These are phyloP conservation scores for Orius insidiosus DNA, from an alignment of 1,140 invertebrate species.

Conservation along the genomic window DNA sequence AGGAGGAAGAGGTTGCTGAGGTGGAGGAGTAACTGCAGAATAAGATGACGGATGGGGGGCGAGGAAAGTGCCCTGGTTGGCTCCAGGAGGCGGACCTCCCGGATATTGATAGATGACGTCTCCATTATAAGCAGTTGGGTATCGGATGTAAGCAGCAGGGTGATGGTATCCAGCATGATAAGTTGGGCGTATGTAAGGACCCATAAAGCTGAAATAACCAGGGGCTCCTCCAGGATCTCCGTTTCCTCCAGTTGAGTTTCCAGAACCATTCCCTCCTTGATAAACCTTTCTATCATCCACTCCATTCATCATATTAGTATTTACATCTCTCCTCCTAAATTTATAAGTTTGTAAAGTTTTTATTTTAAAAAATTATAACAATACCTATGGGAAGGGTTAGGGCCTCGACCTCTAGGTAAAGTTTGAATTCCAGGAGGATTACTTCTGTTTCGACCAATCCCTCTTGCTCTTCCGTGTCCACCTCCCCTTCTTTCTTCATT, in stretches of 20 bases:
- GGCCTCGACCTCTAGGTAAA: constrained; percentile 19
- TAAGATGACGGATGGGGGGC: constrained; percentile 3
- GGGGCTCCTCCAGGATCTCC: not conserved
- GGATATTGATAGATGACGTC: not conserved
- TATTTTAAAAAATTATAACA: not conserved
- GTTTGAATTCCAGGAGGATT: constrained; percentile 20
- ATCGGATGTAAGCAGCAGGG: constrained; percentile 2
- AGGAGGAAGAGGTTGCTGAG: constrained; percentile 31
- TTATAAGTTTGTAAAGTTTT: not conserved
- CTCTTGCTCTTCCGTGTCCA: constrained; percentile 12
- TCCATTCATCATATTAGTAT: not conserved
- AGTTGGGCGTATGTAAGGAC: not conserved
- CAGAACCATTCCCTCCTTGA: constrained; percentile 9
- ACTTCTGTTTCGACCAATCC: constrained; percentile 14
- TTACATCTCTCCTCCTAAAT: constrained; percentile 4
- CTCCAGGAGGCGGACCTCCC: not conserved
- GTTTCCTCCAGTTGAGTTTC: constrained; percentile 3
- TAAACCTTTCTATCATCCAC: constrained; percentile 2
- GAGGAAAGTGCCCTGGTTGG: not conserved
- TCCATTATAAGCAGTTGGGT: constrained; percentile 15
- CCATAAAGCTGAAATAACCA: constrained; percentile 7
- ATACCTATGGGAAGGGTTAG: constrained; percentile 16
- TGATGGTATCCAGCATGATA: constrained; percentile 1
- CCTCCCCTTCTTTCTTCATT: constrained; percentile 13
- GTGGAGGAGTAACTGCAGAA: constrained; percentile 27